Percentiles rank a stretch among this genome's conserved stretches.
These are phyloP conservation scores for Paradoxurus hermaphroditus DNA, from an alignment of 2,113 vertebrate species.

Conservation along the genomic window DNA sequence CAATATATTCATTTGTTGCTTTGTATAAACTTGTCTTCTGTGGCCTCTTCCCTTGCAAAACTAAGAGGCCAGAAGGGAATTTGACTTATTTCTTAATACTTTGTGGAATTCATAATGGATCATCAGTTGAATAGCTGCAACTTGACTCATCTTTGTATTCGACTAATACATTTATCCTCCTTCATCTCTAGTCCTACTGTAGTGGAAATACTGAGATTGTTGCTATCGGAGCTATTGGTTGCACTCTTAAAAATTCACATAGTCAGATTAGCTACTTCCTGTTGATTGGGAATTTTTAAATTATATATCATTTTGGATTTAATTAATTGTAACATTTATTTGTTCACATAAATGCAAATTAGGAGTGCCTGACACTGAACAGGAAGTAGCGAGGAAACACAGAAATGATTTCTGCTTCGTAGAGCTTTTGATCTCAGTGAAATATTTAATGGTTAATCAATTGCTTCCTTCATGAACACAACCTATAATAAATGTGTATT, in stretches of 20 bases:
- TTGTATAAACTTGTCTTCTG: neutral
- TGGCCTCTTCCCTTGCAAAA: neutral
- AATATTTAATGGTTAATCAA: neutral
- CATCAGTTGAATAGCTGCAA: neutral
- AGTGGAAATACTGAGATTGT: neutral
- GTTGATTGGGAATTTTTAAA: neutral
- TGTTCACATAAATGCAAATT: neutral
- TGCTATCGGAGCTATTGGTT: neutral
- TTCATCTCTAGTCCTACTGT: neutral
- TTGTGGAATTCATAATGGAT: neutral
- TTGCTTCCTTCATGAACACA: neutral
- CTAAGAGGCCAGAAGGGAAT: neutral
- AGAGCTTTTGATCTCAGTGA: neutral
- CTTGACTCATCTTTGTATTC: neutral
- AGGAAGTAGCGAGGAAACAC: neutral
- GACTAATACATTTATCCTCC: neutral
- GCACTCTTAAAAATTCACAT: neutral
- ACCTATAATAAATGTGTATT: neutral
- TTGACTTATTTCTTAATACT: neutral
- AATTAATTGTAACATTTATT: neutral
- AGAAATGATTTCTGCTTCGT: neutral
- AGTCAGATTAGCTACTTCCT: neutral
- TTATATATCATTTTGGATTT: neutral
- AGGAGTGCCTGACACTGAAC: neutral
- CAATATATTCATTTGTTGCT: neutral